phyloP scores from a whole-genome alignment of 2,888 invertebrate genomes.

The Nasonovia ribisnigri region DNA sequence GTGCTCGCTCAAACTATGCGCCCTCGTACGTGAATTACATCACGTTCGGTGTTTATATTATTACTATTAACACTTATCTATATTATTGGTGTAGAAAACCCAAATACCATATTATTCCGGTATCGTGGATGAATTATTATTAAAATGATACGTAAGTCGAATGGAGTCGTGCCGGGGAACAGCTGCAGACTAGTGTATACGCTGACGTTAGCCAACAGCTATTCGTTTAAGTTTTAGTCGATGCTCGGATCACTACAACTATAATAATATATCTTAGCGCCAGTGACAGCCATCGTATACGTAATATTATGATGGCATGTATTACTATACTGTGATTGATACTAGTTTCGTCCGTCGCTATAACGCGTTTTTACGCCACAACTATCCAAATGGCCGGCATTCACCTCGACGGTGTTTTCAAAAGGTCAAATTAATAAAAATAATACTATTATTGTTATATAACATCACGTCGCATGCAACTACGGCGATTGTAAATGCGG shows the following conservation, averaged over 20 bases:
- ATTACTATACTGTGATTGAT: too few species aligned
- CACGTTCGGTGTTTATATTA: neutral
- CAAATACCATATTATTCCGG: neutral
- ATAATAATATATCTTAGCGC: neutral
- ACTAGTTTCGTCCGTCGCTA: too few species aligned
- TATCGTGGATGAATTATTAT: neutral
- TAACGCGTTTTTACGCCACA: neutral
- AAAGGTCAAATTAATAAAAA: constrained; percentile 52
- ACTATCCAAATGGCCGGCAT: neutral
- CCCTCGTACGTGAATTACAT: neutral
- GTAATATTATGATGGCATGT: too few species aligned
- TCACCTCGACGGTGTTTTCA: constrained; percentile 34
- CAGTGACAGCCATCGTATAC: neutral
- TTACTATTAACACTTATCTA: neutral
- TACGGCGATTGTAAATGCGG: neutral
- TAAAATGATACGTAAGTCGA: neutral
- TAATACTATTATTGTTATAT: neutral
- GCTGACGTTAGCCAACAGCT: neutral
- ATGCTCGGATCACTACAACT: neutral
- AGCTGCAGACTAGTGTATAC: neutral
- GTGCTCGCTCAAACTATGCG: neutral
- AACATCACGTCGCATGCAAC: neutral
- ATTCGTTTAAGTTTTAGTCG: neutral
- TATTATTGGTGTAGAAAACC: neutral
- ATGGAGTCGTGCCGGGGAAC: too few species aligned